These are phyloP conservation scores for Lynx canadensis DNA, from an alignment of 2,113 vertebrate genomes.

Conservation along the genomic window DNA sequence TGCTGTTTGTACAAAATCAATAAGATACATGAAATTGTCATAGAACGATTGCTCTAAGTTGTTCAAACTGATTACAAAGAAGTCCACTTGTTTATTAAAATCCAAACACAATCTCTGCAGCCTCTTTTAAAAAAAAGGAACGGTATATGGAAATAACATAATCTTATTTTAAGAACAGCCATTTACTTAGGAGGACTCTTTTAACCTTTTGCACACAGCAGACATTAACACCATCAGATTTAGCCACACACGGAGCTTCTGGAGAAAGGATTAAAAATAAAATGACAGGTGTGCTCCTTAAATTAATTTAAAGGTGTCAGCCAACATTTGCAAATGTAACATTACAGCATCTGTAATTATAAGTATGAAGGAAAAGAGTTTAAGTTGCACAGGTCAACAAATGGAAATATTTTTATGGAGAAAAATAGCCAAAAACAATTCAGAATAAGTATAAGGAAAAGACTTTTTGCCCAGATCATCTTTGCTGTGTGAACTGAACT, in stretches of 20 bases:
- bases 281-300: constrained; percentile 43
- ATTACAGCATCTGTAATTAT: background rate
- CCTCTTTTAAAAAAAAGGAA: background rate
- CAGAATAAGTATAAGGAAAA: background rate
- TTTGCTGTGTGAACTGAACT: background rate
- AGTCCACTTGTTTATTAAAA: background rate
- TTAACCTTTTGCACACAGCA: constrained; percentile 5
- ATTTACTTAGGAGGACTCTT: background rate
- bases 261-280: constrained; percentile 52
- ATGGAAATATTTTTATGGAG: background rate
- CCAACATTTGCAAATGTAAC: constrained; percentile 15
- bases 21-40: background rate
- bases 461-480: background rate
- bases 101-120: background rate
- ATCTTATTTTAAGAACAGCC: constrained; percentile 31
- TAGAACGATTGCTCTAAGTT: background rate
- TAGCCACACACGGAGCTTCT: background rate
- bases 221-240: constrained; percentile 8
- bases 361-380: background rate
- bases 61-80: background rate
- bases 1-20: background rate
- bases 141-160: background rate
- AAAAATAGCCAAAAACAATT: background rate
- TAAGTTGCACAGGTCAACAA: background rate
- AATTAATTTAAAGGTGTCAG: constrained; percentile 42